Conservation (phyloP, 2,797 vertebrate genomes). For the Strix occidentalis region DNA sequence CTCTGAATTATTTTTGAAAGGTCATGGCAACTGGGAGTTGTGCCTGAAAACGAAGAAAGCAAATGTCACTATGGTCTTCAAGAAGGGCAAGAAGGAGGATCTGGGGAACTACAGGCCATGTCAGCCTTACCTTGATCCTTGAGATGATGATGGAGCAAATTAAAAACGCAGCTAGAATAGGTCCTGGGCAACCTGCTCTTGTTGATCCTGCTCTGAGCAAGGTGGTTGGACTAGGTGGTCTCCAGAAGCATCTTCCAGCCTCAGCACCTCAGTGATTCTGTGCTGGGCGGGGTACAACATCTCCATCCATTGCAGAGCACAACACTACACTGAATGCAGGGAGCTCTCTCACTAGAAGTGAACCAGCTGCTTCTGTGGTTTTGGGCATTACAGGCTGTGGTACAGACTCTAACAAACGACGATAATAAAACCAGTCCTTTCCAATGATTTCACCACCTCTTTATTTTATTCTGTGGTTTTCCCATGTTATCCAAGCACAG, state of each 20-base stretch:
- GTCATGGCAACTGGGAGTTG: neutral
- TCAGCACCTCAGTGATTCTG: neutral
- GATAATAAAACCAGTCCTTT: neutral
- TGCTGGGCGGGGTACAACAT: neutral
- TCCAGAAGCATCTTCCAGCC: neutral
- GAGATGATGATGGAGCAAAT: neutral
- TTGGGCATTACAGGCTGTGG: neutral
- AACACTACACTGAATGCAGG: neutral
- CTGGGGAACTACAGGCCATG: neutral
- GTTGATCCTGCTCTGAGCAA: neutral
- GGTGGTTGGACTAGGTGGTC: neutral
- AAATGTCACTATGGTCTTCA: neutral
- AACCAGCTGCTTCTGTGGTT: neutral
- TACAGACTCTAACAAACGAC: neutral
- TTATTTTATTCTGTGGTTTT: conserved; percentile 28
- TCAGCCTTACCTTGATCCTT: neutral
- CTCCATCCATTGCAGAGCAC: neutral
- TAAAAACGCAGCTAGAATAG: neutral
- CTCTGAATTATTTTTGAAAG: neutral
- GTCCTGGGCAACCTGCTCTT: neutral
- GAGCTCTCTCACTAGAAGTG: neutral
- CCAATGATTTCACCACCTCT: conserved; percentile 15
- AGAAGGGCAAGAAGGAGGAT: neutral
- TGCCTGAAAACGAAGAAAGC: neutral
- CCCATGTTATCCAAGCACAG: neutral